Evolutionary conservation across 2,113 vertebrate genomes (phyloP).

Genomic region (Noctilio leporinus): DNA sequence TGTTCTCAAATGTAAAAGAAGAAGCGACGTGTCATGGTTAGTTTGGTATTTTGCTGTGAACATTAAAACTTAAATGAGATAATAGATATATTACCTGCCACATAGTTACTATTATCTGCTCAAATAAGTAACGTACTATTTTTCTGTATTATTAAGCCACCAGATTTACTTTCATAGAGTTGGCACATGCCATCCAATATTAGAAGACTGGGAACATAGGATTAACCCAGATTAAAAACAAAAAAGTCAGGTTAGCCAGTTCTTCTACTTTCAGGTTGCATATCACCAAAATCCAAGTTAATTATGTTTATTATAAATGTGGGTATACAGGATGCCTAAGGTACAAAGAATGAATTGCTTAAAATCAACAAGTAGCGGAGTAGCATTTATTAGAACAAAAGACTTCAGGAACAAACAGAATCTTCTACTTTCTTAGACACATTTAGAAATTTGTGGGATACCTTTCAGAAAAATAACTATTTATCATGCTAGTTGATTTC

Average conservation of each 20-base stretch:
- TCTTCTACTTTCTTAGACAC: not conserved
- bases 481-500: not conserved
- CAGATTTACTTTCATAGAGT: not conserved
- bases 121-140: not conserved
- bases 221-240: not conserved
- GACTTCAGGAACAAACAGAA: not conserved
- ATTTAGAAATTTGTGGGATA: not conserved
- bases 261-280: not conserved
- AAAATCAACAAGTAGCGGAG: not conserved
- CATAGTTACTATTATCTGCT: not conserved
- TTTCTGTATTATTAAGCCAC: not conserved
- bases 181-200: not conserved
- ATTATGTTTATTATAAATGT: not conserved
- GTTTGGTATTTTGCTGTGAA: constrained; percentile 10
- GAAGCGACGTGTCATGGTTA: not conserved
- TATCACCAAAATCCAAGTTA: not conserved
- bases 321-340: not conserved
- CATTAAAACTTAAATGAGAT: not conserved
- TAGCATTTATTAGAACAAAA: not conserved
- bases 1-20: not conserved
- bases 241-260: not conserved
- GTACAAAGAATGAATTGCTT: not conserved
- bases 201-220: not conserved
- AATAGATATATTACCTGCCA: not conserved
- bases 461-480: not conserved